phyloP scores from a whole-genome alignment of 2,113 vertebrate species.

The Clarias macrocephalus region DNA sequence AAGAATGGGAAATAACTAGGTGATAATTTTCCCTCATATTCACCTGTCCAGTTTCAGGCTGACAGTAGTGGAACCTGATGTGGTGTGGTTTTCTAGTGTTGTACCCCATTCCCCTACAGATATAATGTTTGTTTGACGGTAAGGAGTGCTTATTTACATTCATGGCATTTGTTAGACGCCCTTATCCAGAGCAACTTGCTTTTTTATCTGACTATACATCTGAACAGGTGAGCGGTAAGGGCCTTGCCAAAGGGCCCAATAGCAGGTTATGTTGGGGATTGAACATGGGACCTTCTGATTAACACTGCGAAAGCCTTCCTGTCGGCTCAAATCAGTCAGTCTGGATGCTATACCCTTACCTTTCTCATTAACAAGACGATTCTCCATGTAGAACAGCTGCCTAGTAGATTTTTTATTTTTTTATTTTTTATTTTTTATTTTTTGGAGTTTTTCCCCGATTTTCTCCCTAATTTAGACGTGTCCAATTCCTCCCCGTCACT shows the following conservation, averaged over 20 bases:
- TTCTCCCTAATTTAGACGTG: too few relatives aligned
- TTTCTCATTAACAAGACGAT: not conserved
- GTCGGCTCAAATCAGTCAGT: not conserved
- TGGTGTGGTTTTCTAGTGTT: not conserved
- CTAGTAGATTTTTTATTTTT: not conserved
- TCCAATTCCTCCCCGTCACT: too few relatives aligned
- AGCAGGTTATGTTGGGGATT: too few relatives aligned
- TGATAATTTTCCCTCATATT: not conserved
- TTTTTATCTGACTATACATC: too few relatives aligned
- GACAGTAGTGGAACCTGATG: not conserved
- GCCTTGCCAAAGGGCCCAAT: too few relatives aligned
- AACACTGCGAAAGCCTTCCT: not conserved
- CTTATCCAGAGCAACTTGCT: too few relatives aligned
- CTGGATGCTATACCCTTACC: not conserved
- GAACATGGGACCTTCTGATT: too few relatives aligned
- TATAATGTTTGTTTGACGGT: not conserved
- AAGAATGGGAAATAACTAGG: not conserved
- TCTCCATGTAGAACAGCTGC: not conserved
- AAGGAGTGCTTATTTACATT: not conserved
- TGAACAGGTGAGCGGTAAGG: too few relatives aligned
- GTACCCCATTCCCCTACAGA: not conserved
- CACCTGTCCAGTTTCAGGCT: not conserved
- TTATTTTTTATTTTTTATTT: too few relatives aligned
- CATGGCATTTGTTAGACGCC: too few relatives aligned
- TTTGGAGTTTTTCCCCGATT: too few relatives aligned